A percentile compares a stretch with the other conserved stretches of the same genome.
Evolutionary conservation across 2,797 vertebrate species (phyloP).

Genomic region (Thamnophis elegans): DNA sequence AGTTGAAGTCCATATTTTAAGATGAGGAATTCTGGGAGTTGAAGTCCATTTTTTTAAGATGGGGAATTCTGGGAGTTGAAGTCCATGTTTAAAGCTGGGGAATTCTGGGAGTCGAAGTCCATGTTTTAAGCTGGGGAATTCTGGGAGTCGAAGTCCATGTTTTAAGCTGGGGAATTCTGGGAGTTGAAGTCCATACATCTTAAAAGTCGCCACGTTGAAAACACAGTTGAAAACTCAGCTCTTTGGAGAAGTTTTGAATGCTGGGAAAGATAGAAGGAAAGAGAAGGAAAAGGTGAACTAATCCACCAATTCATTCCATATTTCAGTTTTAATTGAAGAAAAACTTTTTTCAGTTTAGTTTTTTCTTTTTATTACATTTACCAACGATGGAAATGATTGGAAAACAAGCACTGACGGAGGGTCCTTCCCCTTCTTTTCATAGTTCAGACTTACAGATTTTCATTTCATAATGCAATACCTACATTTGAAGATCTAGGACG

Average conservation of each 20-base stretch:
- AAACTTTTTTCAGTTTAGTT: neutral
- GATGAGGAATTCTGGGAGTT: too few species aligned
- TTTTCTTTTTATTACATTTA: neutral
- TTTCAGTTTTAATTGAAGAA: neutral
- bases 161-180: neutral
- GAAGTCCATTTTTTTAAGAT: too few species aligned
- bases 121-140: neutral
- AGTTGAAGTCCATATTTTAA: too few species aligned
- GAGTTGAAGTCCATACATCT: neutral
- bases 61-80: neutral
- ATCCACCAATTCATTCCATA: neutral
- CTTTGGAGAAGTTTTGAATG: neutral
- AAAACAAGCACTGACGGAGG: neutral
- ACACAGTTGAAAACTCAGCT: neutral
- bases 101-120: too few species aligned
- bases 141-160: neutral
- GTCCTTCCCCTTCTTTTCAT: neutral
- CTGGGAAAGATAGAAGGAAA: neutral
- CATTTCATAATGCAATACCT: neutral
- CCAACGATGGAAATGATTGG: neutral
- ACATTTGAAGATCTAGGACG: neutral
- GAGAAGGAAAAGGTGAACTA: neutral
- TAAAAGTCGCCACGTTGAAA: neutral
- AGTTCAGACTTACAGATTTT: neutral
- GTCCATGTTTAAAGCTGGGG: too few species aligned